Percentiles rank a stretch among this genome's conserved stretches.
Evolutionary conservation across 35 echinoderm and acorn worm genomes (phyloP).

Genomic region (Amphiura filiformis): DNA sequence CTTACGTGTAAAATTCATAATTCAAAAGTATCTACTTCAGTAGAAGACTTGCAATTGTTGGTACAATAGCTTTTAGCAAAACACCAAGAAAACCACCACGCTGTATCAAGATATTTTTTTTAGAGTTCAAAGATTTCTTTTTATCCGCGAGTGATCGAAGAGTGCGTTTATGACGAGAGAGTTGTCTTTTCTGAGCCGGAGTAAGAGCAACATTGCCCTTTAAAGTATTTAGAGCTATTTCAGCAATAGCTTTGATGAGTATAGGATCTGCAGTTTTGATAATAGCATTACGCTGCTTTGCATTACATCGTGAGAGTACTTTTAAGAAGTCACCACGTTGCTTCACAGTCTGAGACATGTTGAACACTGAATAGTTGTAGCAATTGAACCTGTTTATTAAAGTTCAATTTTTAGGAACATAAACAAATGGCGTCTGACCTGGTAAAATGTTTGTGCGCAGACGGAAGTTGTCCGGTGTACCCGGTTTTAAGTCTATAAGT

Average conservation of each 20-base stretch:
- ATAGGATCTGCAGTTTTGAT: constrained; percentile 26
- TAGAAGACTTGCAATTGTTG: constrained; percentile 2
- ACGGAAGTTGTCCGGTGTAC: constrained; percentile 8
- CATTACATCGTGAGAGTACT: constrained; percentile 42
- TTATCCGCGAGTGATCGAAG: constrained; percentile 47
- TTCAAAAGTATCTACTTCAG: background rate
- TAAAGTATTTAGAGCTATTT: constrained; percentile 62
- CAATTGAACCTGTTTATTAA: background rate
- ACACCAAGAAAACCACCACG: constrained; percentile 50
- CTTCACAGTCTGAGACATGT: constrained; percentile 43
- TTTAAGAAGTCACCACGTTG: constrained; percentile 40
- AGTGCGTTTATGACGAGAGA: constrained; percentile 60
- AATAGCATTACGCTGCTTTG: constrained; percentile 40
- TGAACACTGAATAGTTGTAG: background rate
- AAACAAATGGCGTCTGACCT: constrained; percentile 22
- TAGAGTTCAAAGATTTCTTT: background rate
- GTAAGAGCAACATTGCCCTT: constrained; percentile 54
- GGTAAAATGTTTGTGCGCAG: constrained; percentile 32
- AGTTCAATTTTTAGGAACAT: constrained; percentile 7
- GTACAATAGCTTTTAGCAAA: constrained; percentile 32
- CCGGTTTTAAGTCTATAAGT: constrained; percentile 48
- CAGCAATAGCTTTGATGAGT: constrained; percentile 39
- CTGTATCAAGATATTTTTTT: constrained; percentile 21
- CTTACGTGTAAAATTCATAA: constrained; percentile 22
- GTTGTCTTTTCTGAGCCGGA: constrained; percentile 48